Evolutionary conservation across 1,140 invertebrate species (phyloP).

Genomic region (Drosophila melanica): DNA sequence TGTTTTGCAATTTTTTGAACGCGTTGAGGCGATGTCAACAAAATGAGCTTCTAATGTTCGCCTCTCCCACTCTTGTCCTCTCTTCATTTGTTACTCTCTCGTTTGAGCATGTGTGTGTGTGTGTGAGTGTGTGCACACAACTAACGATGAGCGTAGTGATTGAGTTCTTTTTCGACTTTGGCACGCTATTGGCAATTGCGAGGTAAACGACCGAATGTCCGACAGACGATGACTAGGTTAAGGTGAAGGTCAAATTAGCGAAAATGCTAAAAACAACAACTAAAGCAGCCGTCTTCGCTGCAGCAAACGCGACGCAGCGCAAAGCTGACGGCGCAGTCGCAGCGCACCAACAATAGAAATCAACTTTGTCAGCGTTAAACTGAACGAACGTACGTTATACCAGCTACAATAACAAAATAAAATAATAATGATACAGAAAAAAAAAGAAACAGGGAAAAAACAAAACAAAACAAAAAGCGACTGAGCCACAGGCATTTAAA

Average conservation of each 20-base stretch:
- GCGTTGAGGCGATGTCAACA: too few species aligned
- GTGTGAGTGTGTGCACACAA: conserved; percentile 16
- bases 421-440: conserved; percentile 1
- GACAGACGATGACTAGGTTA: conserved; percentile 84
- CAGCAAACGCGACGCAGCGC: conserved; percentile 1
- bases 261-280: conserved; percentile 60
- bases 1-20: too few species aligned
- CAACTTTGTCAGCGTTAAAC: conserved; percentile 70
- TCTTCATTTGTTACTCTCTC: not conserved
- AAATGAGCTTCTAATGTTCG: conserved; percentile 5
- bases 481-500: not conserved
- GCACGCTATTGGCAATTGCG: conserved; percentile 41
- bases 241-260: conserved; percentile 84
- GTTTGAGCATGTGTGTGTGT: not conserved
- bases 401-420: conserved; percentile 19
- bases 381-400: conserved; percentile 11
- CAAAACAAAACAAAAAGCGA: conserved; percentile 21
- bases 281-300: conserved; percentile 10
- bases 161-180: conserved; percentile 53
- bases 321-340: conserved; percentile 63
- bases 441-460: conserved; percentile 11
- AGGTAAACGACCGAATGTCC: conserved; percentile 84
- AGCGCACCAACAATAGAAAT: conserved; percentile 75
- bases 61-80: not conserved
- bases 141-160: conserved; percentile 30